phyloP scores from a whole-genome alignment of 2,797 vertebrate genomes.

The Vipera ursinii region DNA sequence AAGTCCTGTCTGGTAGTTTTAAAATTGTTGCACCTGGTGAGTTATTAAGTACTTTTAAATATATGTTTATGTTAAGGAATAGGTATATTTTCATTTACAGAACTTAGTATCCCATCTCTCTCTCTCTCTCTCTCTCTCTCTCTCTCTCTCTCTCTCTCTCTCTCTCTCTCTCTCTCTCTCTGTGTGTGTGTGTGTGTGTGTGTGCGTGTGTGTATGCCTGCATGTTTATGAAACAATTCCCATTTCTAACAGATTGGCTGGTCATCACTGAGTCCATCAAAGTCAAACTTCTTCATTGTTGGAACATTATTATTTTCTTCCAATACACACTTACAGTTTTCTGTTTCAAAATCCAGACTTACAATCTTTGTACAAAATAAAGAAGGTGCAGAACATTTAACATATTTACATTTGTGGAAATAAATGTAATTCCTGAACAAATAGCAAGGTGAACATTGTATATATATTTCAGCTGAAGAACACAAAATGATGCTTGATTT shows the following conservation, averaged over 20 bases:
- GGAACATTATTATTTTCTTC: constrained; percentile 43
- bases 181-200: too few species aligned
- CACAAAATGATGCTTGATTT: constrained; percentile 43
- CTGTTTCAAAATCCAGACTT: constrained; percentile 55
- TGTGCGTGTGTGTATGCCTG: fast-evolving
- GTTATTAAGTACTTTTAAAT: not conserved
- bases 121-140: not conserved
- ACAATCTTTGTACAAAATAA: constrained; percentile 53
- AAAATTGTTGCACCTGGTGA: constrained; percentile 10
- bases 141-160: too few species aligned
- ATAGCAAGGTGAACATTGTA: constrained; percentile 52
- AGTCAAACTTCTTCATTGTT: constrained; percentile 40
- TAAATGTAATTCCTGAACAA: constrained; percentile 60
- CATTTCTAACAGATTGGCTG: not conserved
- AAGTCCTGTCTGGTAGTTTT: constrained; percentile 4
- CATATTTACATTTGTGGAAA: constrained; percentile 60
- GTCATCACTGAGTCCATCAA: not conserved
- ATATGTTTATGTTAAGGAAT: not conserved
- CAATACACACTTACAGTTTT: constrained; percentile 3
- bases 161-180: not conserved
- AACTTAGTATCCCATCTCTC: not conserved
- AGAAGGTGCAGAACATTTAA: constrained; percentile 52
- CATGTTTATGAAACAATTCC: not conserved
- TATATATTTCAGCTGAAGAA: constrained; percentile 48
- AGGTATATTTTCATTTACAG: not conserved